Base-by-base conservation (phyloP, 2,113 vertebrate genomes). In the Ochotona princeps region DNA sequence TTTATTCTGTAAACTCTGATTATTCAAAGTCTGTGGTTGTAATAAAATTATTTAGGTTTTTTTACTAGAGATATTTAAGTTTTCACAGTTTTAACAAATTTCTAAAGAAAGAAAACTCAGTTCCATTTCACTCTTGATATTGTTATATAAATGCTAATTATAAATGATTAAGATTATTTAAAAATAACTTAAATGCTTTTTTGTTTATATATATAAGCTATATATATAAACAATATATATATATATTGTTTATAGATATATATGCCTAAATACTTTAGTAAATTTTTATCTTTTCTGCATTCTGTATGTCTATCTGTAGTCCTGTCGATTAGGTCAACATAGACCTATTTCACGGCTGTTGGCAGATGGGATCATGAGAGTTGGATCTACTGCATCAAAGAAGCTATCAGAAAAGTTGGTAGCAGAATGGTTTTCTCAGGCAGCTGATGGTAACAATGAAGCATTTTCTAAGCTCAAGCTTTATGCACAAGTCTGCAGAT, bases 401-500 rank as follows among this genome's bases (percentile, higher is more conserved):
- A 99, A 98, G 94, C 98, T 99, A 7, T 98, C 98, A 4, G 99
- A 99, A 97, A 99, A 99, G 95, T 96, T 99, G n/a, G 99, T 99
- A 95, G 99, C 98, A 0, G 99, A 99, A 70, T 99, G 99, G 99
- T 99, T 99, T 98, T 98, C 99, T 76, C 99, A 99, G 96, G 98
- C 98, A 87, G 97, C 98, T 95, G 98, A 98, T 90, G 93, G 98
- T 98, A 99, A 98, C 98, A 98, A 94, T 26, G 99, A 99, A 92
- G 98, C 99, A 1, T 99, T 99, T 98, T 98, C 99, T 96, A 99
- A 99, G 97, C 99, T 99, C 96, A 99, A 99, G 97, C 98, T 99
- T 82, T 99, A 99, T 70, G 99, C 99, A 96, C 99, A 99, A 99
- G 99, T 99, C 95, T 99, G 99, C 98, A 99, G 98, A 98, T 99